These are phyloP conservation scores for Polypterus senegalus DNA, from an alignment of 2,113 vertebrate species.

Conservation along the genomic window DNA sequence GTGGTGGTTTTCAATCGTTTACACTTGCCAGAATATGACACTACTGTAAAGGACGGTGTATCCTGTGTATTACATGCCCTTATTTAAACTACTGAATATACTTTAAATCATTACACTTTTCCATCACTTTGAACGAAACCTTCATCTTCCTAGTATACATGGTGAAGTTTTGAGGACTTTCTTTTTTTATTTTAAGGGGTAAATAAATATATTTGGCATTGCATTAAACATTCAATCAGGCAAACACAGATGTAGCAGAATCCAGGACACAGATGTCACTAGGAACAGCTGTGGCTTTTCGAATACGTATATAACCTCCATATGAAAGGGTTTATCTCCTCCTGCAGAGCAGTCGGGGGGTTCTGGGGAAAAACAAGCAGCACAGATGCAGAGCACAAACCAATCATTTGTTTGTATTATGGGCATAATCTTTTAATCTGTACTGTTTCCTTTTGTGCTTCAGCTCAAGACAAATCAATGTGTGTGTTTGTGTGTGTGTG, in stretches of 20 bases:
- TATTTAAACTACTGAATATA: no score
- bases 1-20: no score
- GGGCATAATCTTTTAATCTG: not conserved
- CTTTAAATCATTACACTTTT: no score
- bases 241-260: not conserved
- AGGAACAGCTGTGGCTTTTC: not conserved
- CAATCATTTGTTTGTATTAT: not conserved
- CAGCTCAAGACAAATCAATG: not conserved
- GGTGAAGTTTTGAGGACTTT: no score
- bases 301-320: not conserved
- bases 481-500: not conserved
- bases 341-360: not conserved
- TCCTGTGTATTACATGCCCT: no score
- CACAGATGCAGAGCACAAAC: not conserved
- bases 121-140: no score
- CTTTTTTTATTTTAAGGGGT: no score
- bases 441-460: not conserved
- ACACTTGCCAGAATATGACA: no score
- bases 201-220: not conserved
- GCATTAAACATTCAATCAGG: slow-evolving; percentile 1
- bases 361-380: not conserved
- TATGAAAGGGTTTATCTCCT: not conserved
- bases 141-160: no score
- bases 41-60: no score
- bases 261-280: not conserved